Evolutionary conservation across 2,113 vertebrate species (phyloP).

Genomic region (Mobula hypostoma): DNA sequence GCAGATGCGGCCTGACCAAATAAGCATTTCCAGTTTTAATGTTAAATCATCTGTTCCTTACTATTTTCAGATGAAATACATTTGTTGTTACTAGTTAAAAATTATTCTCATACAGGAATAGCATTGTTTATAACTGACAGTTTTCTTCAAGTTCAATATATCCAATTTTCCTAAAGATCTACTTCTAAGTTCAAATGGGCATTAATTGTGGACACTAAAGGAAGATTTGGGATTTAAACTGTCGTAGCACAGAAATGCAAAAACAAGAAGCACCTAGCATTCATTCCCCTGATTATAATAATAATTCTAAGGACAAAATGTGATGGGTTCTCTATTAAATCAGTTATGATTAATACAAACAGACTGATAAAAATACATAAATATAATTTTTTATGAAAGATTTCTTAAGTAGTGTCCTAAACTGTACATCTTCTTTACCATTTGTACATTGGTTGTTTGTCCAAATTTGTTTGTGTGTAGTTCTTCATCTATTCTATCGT

Average conservation of each 20-base stretch:
- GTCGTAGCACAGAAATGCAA: not conserved
- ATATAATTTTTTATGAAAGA: too few species aligned
- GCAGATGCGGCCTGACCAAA: too few species aligned
- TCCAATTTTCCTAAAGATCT: not conserved
- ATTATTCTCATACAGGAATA: not conserved
- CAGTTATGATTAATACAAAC: not conserved
- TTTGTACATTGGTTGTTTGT: too few species aligned
- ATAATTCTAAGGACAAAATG: not conserved
- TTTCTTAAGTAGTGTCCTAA: too few species aligned
- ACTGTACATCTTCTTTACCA: too few species aligned
- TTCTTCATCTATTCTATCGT: too few species aligned
- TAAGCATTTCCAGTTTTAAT: too few species aligned
- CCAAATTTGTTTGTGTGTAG: too few species aligned
- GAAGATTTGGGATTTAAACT: not conserved
- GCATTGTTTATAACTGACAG: not conserved
- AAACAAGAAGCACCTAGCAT: not conserved
- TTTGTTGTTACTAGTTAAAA: not conserved
- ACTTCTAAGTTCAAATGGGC: not conserved
- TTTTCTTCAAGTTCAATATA: not conserved
- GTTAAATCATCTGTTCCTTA: not conserved
- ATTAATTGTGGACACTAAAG: not conserved
- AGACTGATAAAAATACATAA: not conserved
- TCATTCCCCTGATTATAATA: not conserved
- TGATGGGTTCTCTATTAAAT: not conserved
- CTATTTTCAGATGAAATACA: not conserved